Evolutionary conservation across 2,888 invertebrate genomes (phyloP), one percentile per base, ranked within the genome.

Genomic region (Beris morrisii): DNA sequence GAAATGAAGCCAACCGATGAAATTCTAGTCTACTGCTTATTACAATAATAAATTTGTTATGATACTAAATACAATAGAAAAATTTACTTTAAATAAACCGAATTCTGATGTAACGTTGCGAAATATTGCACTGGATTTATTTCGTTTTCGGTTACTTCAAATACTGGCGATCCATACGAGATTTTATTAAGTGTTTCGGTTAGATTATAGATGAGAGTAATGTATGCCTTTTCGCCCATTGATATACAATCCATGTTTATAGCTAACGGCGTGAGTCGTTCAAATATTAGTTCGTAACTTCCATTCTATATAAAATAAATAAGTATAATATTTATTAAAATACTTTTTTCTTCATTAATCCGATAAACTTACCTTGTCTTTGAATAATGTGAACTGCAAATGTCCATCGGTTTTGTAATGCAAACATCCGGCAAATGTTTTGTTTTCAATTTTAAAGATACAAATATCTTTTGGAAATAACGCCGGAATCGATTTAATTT

Each of bases 391-490:
- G 66, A 75, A 78, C 32, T 77, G 73, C 46, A 72, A 74, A 30
- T 70, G 66, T 5, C 75, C 74, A n/a, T 73, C 72, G 32, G 66
- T 72, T 66, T 74, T 74, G 44, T 73, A 71, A 72, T 80, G 78
- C 69, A 79, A 66, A 6, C 76, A 71, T 4, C 78, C 79, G 1
- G 81, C 81, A 74, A 81, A 84, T 76, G 78, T 80, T 0, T 72
- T 65, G 5, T 72, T 70, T 2, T 77, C 74, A 53, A 82, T 73
- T 50, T 78, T 72, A 65, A 84, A 77, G 46, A 84, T 71, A 69
- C 81, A 79, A 58, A 83, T 79, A 73, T 85, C 83, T 73, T 76
- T 73, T 5, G 83, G 81, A 73, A 78, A 80, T 31, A 73, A 68
- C 28, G 80, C 76, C 5, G 81, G 80, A 53, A 83, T 74, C 11